These are phyloP conservation scores for Paralichthys olivaceus DNA, from an alignment of 2,113 vertebrate species.

Conservation along the genomic window DNA sequence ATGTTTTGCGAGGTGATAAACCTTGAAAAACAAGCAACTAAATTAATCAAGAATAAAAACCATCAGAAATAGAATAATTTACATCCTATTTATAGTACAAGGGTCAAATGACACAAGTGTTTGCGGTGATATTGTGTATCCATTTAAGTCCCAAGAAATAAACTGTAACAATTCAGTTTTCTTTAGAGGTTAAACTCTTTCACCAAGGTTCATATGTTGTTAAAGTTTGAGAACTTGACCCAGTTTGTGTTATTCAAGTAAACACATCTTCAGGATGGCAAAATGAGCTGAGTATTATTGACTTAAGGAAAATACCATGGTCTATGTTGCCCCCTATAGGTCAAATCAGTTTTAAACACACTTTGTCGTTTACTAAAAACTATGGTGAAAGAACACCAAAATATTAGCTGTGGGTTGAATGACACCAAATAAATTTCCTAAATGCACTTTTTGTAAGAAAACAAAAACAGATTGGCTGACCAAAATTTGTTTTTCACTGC, in stretches of 20 bases:
- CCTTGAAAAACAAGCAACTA: background rate
- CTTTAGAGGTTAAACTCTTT: background rate
- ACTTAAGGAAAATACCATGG: constrained; percentile 24
- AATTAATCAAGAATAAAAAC: background rate
- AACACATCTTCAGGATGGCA: background rate
- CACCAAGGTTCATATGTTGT: background rate
- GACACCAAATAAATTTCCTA: background rate
- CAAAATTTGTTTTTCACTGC: too few relatives aligned
- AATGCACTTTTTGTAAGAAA: too few relatives aligned
- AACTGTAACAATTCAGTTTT: too few relatives aligned
- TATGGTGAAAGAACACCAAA: background rate
- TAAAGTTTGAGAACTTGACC: background rate
- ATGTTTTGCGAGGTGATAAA: background rate
- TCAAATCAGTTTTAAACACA: background rate
- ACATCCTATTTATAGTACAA: background rate
- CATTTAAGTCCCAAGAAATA: background rate
- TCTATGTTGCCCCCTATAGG: constrained; percentile 67
- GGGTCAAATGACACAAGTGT: too few relatives aligned
- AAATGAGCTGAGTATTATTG: background rate
- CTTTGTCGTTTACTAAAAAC: background rate
- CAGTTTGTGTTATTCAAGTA: background rate
- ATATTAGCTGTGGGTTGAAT: background rate
- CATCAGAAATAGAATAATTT: background rate
- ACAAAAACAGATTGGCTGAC: too few relatives aligned
- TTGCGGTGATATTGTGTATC: background rate